Evolutionary conservation across 2,797 vertebrate genomes (phyloP), one percentile per base, ranked within the genome.

Genomic region (Tenualosa ilisha): DNA sequence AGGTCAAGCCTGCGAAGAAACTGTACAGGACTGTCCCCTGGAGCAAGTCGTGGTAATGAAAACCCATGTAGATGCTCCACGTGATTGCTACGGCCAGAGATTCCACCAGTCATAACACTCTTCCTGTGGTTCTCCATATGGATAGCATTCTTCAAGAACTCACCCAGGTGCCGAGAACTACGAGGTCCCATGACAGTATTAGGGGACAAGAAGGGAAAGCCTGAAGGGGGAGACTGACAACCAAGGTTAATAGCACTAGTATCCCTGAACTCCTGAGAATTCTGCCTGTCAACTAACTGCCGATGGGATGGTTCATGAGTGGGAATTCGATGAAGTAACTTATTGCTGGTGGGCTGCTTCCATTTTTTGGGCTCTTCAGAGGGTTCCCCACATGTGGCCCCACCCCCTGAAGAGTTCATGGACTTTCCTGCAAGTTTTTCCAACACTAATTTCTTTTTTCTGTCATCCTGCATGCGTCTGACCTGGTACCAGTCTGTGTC

Each of bases 401-500:
- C 87, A 9, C 83, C 85, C 13, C 85, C 84, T 0, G 85, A 65
- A 6, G 92, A 88, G 31, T 87, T 37, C 75, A 95, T 90, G 0
- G 94, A 92, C 91, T 96, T 96, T 81, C 96, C 96, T 0, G 85
- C 81, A 84, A 94, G 95, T 92, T 97, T 97, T 91, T 99, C 98
- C 0, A 96, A 91, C 0, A 94, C 95, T 0, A 95, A 92, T 93
- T 96, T 96, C 92, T 99, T 99, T 93, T 99, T 99, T 84, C 97
- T 97, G 72, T 99, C 98, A 9, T 99, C 98, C 87, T 97, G 98
- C 97, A 96, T 95, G 84, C 98, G 96, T 81, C 97, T 98, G 86
- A 98, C 97, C 93, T 98, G 98, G 88, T 99, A 99, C 98, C 98
- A 99, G 94, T 99, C 98, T 0, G 98, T 99, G 94, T 99, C 98